phyloP scores from a whole-genome alignment of 2,113 vertebrate species.

The Myotis yumanensis region DNA sequence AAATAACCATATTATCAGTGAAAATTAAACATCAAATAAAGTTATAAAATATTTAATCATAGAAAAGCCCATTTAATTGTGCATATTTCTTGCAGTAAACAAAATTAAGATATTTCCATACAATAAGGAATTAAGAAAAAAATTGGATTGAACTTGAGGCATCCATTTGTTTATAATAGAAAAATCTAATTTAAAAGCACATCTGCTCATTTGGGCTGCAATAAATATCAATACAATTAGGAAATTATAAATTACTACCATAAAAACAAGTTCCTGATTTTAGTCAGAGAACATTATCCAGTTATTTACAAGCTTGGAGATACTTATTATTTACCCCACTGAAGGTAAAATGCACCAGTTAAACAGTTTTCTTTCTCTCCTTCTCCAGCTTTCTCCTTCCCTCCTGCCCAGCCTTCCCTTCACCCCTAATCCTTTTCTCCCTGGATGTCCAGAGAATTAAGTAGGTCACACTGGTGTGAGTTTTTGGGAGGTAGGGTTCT shows the following conservation, averaged over 20 bases:
- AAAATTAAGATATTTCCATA: constrained; percentile 27
- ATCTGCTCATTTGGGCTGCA: not conserved
- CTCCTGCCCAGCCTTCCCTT: not conserved
- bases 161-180: constrained; percentile 38
- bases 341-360: not conserved
- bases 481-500: not conserved
- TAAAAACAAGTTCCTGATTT: not conserved
- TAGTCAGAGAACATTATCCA: not conserved
- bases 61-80: constrained; percentile 39
- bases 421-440: not conserved
- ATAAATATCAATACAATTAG: constrained; percentile 18
- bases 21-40: constrained; percentile 41
- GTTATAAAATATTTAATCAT: constrained; percentile 48
- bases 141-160: constrained; percentile 34
- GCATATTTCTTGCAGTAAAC: not conserved
- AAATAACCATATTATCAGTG: constrained; percentile 24
- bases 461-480: not conserved
- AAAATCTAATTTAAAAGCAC: constrained; percentile 57
- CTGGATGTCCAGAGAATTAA: not conserved
- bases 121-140: not conserved
- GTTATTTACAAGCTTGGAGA: not conserved
- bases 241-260: constrained; percentile 20
- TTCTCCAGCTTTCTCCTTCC: not conserved
- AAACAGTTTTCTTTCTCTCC: not conserved
- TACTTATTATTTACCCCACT: not conserved